Conservation (phyloP, 2,113 vertebrate genomes). For the Rhagologus leucostigma region DNA sequence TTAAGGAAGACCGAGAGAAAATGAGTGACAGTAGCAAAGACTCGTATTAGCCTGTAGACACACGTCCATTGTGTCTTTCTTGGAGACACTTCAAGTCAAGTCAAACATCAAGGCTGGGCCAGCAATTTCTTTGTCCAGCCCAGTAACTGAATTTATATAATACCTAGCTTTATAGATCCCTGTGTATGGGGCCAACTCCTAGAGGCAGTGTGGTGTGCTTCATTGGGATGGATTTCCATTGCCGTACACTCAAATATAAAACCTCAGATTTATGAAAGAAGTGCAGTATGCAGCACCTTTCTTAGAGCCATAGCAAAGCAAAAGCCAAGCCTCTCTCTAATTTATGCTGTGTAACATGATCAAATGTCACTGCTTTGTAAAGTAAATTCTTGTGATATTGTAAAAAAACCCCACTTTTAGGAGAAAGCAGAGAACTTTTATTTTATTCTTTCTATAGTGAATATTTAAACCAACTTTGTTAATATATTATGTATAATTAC, state of each 20-base stretch:
- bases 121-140: not conserved
- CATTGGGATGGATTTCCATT: not conserved
- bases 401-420: not conserved
- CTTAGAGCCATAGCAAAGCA: not conserved
- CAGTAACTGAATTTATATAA: not conserved
- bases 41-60: not conserved
- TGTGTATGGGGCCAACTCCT: not conserved
- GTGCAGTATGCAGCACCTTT: not conserved
- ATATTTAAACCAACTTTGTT: not conserved
- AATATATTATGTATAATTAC: not conserved
- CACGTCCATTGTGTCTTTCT: not conserved
- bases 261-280: not conserved
- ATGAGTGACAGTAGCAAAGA: not conserved
- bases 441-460: not conserved
- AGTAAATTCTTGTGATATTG: constrained; percentile 49
- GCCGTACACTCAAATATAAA: not conserved
- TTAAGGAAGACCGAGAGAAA: not conserved
- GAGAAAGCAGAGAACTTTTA: not conserved
- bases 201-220: not conserved
- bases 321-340: not conserved
- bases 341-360: constrained; percentile 39
- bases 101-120: not conserved
- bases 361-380: constrained; percentile 71
- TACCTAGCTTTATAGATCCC: not conserved
- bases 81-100: constrained; percentile 9